Percentiles rank a stretch among this genome's conserved stretches.
Evolutionary conservation across 2,113 vertebrate genomes (phyloP).

Genomic region (Mionectes macconnelli): DNA sequence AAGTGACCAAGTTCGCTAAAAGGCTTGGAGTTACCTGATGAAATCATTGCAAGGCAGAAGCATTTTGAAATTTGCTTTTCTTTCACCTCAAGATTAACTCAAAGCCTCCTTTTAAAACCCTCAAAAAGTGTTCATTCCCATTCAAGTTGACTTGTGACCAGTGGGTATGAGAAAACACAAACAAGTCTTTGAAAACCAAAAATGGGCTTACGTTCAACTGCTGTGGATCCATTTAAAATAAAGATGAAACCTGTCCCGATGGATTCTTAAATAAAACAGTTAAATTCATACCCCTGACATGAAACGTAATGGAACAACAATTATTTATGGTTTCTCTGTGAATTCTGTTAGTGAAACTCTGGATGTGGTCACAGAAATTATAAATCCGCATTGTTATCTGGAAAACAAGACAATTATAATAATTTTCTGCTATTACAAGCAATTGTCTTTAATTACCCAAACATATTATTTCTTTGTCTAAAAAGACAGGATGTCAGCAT

Average conservation of each 20-base stretch:
- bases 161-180: background rate
- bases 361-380: background rate
- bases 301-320: background rate
- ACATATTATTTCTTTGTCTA: constrained; percentile 31
- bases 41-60: background rate
- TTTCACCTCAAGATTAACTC: background rate
- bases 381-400: background rate
- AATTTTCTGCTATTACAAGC: constrained; percentile 46
- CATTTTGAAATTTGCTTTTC: background rate
- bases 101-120: background rate
- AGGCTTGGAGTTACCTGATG: background rate
- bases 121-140: background rate
- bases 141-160: background rate
- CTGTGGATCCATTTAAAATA: background rate
- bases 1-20: background rate
- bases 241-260: background rate
- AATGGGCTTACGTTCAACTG: background rate
- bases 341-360: background rate
- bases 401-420: constrained; percentile 36
- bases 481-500: constrained; percentile 24
- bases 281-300: background rate
- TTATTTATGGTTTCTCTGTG: background rate
- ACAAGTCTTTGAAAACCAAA: background rate
- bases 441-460: constrained; percentile 44
- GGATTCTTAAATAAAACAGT: background rate